Evolutionary conservation across 2,113 vertebrate species (phyloP).

Genomic region (Thamnaconus septentrionalis): DNA sequence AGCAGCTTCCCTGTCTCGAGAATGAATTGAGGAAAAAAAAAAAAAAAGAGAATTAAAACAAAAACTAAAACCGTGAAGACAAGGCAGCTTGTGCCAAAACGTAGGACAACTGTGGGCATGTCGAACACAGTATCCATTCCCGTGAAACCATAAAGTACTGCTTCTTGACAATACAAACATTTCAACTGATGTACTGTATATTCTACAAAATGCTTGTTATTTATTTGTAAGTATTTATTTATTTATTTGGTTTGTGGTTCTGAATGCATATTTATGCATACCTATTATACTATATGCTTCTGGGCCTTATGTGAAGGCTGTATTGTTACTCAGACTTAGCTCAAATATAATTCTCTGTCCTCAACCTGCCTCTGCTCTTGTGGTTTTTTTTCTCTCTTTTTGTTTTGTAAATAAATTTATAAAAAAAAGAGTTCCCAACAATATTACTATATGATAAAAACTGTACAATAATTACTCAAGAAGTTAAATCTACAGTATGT

Average conservation of each 20-base stretch:
- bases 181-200: constrained; percentile 74
- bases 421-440: too few species aligned
- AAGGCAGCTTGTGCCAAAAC: constrained; percentile 51
- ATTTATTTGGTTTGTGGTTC: constrained; percentile 73
- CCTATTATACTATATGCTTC: constrained; percentile 74
- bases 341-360: constrained; percentile 77
- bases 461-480: too few species aligned
- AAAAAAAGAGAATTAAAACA: neutral
- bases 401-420: neutral
- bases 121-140: constrained; percentile 57
- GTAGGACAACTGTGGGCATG: constrained; percentile 64
- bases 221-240: constrained; percentile 76
- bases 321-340: constrained; percentile 74
- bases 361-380: constrained; percentile 40
- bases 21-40: too few species aligned
- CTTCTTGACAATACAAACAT: constrained; percentile 66
- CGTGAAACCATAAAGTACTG: constrained; percentile 47
- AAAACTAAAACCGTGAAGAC: constrained; percentile 4
- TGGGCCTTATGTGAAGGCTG: constrained; percentile 70
- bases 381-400: neutral
- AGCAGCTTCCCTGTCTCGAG: constrained; percentile 38
- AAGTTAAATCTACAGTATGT: too few species aligned
- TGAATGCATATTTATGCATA: constrained; percentile 76
- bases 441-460: too few species aligned
- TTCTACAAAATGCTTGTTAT: constrained; percentile 75